Evolutionary conservation across 2,888 invertebrate species (phyloP).

Genomic region (Ochlodes sylvanus): DNA sequence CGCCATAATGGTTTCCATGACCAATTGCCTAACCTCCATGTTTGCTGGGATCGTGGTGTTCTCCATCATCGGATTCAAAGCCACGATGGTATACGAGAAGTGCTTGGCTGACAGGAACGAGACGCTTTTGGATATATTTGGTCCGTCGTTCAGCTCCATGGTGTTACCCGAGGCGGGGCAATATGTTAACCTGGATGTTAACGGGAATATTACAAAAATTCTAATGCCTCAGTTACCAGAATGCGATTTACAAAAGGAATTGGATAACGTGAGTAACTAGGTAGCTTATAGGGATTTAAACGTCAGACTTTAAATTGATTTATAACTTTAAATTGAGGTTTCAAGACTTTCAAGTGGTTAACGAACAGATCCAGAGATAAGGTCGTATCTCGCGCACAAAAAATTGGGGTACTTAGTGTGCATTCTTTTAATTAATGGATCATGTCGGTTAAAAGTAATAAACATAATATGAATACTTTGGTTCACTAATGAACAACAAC

Average conservation of each 20-base stretch:
- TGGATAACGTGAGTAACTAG: slow-evolving; percentile 91
- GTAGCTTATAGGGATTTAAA: neutral
- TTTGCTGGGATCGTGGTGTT: slow-evolving; percentile 98
- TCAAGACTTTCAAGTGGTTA: neutral
- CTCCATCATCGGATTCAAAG: slow-evolving; percentile 97
- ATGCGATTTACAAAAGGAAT: slow-evolving; percentile 93
- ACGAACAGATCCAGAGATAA: no score
- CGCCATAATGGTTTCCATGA: slow-evolving; percentile 95
- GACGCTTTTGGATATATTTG: slow-evolving; percentile 85
- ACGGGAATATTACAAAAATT: slow-evolving; percentile 84
- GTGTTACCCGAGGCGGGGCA: slow-evolving; percentile 85
- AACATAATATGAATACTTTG: no score
- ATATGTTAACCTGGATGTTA: slow-evolving; percentile 77
- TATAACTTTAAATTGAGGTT: no score
- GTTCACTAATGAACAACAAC: no score
- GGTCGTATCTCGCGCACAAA: no score
- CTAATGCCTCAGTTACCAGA: slow-evolving; percentile 88
- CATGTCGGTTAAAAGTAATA: no score
- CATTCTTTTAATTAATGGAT: no score
- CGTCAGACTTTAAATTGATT: no score
- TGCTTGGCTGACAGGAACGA: slow-evolving; percentile 87
- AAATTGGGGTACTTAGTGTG: no score
- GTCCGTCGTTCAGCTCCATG: slow-evolving; percentile 73
- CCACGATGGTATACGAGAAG: slow-evolving; percentile 92
- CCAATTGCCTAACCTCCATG: slow-evolving; percentile 97